Evolutionary conservation across 2,113 vertebrate genomes (phyloP), one percentile per base, ranked within the genome.

Genomic region (Tympanuchus pallidicinctus): DNA sequence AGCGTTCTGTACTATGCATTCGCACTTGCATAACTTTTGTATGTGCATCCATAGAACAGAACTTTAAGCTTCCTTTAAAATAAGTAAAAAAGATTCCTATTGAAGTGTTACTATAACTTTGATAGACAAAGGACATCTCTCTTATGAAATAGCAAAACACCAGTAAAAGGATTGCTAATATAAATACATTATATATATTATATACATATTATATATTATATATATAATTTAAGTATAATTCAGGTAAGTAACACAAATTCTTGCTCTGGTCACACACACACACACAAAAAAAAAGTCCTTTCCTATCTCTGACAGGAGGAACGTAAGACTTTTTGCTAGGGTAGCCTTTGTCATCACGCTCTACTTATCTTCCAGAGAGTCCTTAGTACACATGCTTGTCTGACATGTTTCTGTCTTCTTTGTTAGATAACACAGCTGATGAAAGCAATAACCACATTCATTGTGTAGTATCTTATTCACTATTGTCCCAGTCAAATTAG

Each of bases 401-500:
- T 87, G 74, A 32, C n/a, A 20, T 32, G 40, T 56, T 90, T 90
- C 59, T 84, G 10, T 84, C 79, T 86, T 77, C 77, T 81, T 19
- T 72, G 66, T 63, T 75, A 67, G 78, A 76, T 89, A 90, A 89
- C 82, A 57, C 25, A 65, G 70, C 86, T 89, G 88, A 75, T 93
- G 89, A 79, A 66, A 90, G 48, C 50, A 79, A 70, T 42, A 85
- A 50, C 63, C 71, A 38, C 50, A 82, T 63, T 66, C 74, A 76
- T 50, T n/a, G 57, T 34, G 72, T 11, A 10, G 4, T 65, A n/a
- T 69, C 74, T 69, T 21, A 60, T 24, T 91, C 89, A 38, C 63
- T 88, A 10, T 15, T 85, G 78, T 70, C 56, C 84, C 71, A 43
- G 71, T 38, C 56, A 74, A 82, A 86, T 3, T 61, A 83, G 67